A percentile compares a stretch with the other conserved stretches of the same genome.
These are phyloP conservation scores for Palythoa grandis DNA, from an alignment of 92 coral and sea anemone species.

Conservation along the genomic window DNA sequence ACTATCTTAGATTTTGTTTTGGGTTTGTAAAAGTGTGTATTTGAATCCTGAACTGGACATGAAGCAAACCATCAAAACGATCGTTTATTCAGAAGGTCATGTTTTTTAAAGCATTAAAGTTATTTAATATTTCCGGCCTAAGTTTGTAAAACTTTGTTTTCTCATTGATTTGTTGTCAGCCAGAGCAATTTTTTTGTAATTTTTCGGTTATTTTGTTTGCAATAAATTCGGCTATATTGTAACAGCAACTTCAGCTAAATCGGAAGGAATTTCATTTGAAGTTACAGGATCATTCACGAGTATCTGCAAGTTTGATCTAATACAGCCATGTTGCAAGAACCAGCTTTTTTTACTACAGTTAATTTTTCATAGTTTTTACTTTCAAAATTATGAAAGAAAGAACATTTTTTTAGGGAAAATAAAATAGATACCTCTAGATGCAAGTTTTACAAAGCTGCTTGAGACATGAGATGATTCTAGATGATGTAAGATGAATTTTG, in stretches of 20 bases:
- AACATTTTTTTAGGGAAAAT: not conserved
- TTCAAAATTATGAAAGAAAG: not conserved
- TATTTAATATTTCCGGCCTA: slow-evolving; percentile 42
- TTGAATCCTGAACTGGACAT: not conserved
- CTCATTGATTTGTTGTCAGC: not conserved
- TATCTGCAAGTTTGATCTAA: not conserved
- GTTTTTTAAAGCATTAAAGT: slow-evolving; percentile 28
- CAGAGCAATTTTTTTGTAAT: not conserved
- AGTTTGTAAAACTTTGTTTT: slow-evolving; percentile 30
- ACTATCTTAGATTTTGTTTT: not conserved
- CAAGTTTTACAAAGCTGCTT: too few species aligned
- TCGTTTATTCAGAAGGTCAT: slow-evolving; percentile 30
- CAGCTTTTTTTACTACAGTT: not conserved
- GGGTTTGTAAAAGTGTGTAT: not conserved
- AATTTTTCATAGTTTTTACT: not conserved
- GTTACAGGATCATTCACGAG: not conserved
- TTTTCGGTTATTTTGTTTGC: not conserved
- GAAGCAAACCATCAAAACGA: not conserved
- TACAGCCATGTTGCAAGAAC: not conserved
- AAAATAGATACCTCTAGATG: not conserved
- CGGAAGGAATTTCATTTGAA: not conserved
- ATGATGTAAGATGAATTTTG: not conserved
- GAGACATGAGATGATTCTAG: not conserved
- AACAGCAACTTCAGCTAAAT: not conserved
- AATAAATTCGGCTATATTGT: not conserved